Conservation (phyloP, 2,113 vertebrate genomes). For the Poecilia latipinna region DNA sequence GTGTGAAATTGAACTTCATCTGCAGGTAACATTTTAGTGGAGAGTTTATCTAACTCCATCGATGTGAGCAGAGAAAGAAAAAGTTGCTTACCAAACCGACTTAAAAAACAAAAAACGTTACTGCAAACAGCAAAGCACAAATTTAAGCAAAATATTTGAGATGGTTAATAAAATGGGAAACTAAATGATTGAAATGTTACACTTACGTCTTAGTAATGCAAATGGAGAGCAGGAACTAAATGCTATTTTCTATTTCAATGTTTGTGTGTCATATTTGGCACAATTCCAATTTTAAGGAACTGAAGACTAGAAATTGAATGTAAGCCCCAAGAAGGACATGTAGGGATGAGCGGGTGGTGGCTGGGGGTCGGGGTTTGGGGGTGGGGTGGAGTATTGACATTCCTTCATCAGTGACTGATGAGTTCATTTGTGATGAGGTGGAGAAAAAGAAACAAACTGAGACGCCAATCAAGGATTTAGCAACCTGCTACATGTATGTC, state of each 20-base stretch:
- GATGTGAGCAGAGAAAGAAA: no score
- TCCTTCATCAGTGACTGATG: slow-evolving; percentile 72
- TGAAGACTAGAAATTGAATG: neutral
- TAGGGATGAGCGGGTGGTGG: slow-evolving; percentile 26
- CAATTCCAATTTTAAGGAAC: no score
- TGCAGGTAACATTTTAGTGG: neutral
- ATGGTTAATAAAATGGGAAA: no score
- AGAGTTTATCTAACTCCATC: neutral
- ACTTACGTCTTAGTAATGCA: no score
- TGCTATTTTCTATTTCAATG: no score
- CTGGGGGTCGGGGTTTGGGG: neutral
- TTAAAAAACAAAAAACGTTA: neutral
- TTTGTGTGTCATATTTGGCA: no score
- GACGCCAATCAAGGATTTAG: slow-evolving; percentile 64
- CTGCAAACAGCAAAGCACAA: neutral
- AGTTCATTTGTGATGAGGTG: slow-evolving; percentile 61
- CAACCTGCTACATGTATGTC: slow-evolving; percentile 36
- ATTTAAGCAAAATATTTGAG: neutral
- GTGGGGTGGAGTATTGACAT: slow-evolving; percentile 66
- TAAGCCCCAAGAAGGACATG: slow-evolving; percentile 41
- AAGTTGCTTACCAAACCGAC: no score
- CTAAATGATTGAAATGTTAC: no score
- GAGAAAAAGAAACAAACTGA: slow-evolving; percentile 62
- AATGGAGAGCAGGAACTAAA: no score
- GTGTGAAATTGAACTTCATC: neutral